Base-by-base conservation (phyloP, 2,888 invertebrate genomes). In the Microctonus aethiopoides region DNA sequence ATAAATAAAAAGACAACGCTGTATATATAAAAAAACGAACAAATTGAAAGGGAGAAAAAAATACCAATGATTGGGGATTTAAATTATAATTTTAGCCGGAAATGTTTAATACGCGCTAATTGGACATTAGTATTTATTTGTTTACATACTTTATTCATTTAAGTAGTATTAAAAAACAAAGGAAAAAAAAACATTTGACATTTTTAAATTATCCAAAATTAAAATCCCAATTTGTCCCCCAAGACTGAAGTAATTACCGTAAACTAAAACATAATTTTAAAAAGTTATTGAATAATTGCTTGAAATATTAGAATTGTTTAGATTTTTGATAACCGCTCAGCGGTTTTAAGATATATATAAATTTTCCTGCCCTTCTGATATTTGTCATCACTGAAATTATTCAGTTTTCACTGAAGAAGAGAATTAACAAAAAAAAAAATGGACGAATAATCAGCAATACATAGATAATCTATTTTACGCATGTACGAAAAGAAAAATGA, bases 201-300 rank as follows among this genome's bases (percentile, higher is more conserved):
- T n/a, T n/a, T n/a, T n/a, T n/a, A n/a, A n/a, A n/a, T n/a, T n/a
- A n/a, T n/a, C n/a, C n/a, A n/a, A n/a, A n/a, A 29, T 29, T 7
- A 29, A 39, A n/a, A n/a, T n/a, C 16, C n/a, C 4, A 16, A 46
- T 16, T 46, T 7, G 16, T 46, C 7, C n/a, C 16, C 41, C 68
- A 85, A 86, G 85, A 86, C 85, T 86, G 85, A 86, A 84, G 83
- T 77, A 71, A 75, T 72, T 57, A 75, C 74, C 71, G 62, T 54
- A 52, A 32, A 46, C 5, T 75, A 69, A 67, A 75, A 70, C 73
- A 74, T 66, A 74, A 70, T 72, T 67, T 71, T 63, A 68, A 60
- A 68, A 69, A 67, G 59, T 56, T 64, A 67, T 70, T 73, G 71
- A 61, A 46, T 72, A 57, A 71, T 71, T 68, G 74, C 73, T 41